These are phyloP conservation scores for Strix aluco DNA, from an alignment of 2,113 vertebrate species.

Conservation along the genomic window DNA sequence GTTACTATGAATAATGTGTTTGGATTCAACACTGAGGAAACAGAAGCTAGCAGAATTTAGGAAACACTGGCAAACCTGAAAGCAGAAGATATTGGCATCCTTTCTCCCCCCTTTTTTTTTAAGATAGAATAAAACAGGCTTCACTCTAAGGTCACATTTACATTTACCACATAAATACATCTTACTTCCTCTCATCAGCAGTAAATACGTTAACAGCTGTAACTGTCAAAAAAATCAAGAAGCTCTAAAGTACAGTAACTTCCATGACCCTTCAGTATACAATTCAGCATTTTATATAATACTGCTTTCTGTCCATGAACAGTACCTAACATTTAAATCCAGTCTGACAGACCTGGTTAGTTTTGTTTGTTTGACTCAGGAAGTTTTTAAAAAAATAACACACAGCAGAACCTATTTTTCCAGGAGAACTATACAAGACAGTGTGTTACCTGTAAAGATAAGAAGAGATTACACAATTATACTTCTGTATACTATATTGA, in stretches of 20 bases:
- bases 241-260: not conserved
- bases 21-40: not conserved
- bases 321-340: not conserved
- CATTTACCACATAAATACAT: not conserved
- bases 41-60: not conserved
- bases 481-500: not conserved
- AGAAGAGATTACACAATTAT: not conserved
- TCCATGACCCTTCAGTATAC: not conserved
- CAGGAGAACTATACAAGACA: not conserved
- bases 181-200: not conserved
- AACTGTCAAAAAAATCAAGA: not conserved
- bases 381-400: not conserved
- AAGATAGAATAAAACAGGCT: not conserved
- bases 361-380: not conserved
- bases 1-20: not conserved
- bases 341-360: not conserved
- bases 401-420: not conserved
- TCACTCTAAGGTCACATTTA: not conserved
- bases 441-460: not conserved
- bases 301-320: not conserved
- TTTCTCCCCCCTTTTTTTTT: accelerated
- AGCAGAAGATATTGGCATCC: not conserved
- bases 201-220: not conserved
- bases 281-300: not conserved
- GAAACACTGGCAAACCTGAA: not conserved